phyloP scores from a whole-genome alignment of 2,888 invertebrate genomes.

The Ennomos erosarius region DNA sequence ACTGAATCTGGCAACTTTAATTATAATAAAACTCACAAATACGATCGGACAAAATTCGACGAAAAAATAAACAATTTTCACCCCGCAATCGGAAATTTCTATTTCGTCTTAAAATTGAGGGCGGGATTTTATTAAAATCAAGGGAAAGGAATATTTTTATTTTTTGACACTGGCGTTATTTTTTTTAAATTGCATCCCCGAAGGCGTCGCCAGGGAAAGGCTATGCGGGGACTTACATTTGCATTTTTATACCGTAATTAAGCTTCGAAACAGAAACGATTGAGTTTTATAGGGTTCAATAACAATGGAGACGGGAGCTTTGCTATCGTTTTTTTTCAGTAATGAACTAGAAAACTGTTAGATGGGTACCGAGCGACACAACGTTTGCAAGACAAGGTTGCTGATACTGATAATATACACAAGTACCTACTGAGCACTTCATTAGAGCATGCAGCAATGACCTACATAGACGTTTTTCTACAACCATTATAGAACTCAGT shows the following conservation, averaged over 20 bases:
- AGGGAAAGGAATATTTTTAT: conserved; percentile 39
- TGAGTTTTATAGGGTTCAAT: conserved; percentile 32
- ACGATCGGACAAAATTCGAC: conserved; percentile 29
- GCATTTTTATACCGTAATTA: conserved; percentile 41
- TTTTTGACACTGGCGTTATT: conserved; percentile 36
- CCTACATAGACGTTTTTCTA: no score
- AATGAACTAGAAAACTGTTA: conserved; percentile 14
- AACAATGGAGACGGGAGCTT: conserved; percentile 15
- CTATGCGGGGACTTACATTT: conserved; percentile 26
- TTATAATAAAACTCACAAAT: conserved; percentile 37
- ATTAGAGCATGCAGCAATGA: no score
- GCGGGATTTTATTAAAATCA: conserved; percentile 39
- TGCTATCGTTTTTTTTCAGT: conserved; percentile 12
- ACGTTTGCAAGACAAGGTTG: no score
- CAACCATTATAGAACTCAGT: no score
- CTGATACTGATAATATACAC: no score
- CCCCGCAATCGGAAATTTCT: conserved; percentile 39
- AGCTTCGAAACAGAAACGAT: conserved; percentile 27
- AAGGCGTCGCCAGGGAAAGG: conserved; percentile 25
- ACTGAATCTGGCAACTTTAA: conserved; percentile 29
- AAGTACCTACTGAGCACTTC: no score
- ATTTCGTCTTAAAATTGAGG: conserved; percentile 44
- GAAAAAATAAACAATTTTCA: conserved; percentile 36
- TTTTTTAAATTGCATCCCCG: conserved; percentile 39
- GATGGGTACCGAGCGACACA: background rate